Base-by-base conservation (phyloP, 1,140 invertebrate species). In the Eurosta solidaginis region DNA sequence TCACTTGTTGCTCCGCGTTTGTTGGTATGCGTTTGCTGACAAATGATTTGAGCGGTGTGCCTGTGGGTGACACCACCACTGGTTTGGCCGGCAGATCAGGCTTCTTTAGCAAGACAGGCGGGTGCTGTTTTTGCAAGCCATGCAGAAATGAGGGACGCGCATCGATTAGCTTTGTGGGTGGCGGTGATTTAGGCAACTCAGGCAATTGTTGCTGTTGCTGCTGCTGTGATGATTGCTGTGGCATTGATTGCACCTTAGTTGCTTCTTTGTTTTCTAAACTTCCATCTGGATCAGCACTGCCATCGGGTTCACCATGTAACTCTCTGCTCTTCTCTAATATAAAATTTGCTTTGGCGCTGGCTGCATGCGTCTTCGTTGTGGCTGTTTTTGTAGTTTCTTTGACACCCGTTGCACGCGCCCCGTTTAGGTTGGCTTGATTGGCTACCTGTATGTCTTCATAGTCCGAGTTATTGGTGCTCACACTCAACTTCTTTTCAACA, bases 261-360 rank as follows among this genome's bases (percentile, higher is more conserved):
- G 78, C 68, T 17, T 84, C 79, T 50, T 83, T 79, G 40, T 83
- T 83, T 49, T 87, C 84, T 22, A 86, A 63, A 6, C 89, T 87
- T 42, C 92, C 91, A 81, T 94, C 93, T 3, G 94, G 93, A 88
- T 95, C 94, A 20, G 93, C 93, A 80, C 92, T 91, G 6, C 94
- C 94, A 81, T 95, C 94, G 0, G 94, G 94, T 80, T 94, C 94
- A 1, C 94, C 94, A 2, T 94, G 94, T 79, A 93, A 88, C 81
- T 95, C 94, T 3, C 94, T 88, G 83, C 92, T 93, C 22, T 90
- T 90, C 50, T 92, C 90, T 17, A 89, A 45, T 20, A 52, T 74
- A 22, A 78, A 81, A 3, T 14, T 74, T 10, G 78, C 14, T 2
- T 78, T 79, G 6, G 59, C 59, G 27, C 7, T 29, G 0, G 47